Conservation (phyloP, 2,888 invertebrate species). For the Melolontha melolontha region DNA sequence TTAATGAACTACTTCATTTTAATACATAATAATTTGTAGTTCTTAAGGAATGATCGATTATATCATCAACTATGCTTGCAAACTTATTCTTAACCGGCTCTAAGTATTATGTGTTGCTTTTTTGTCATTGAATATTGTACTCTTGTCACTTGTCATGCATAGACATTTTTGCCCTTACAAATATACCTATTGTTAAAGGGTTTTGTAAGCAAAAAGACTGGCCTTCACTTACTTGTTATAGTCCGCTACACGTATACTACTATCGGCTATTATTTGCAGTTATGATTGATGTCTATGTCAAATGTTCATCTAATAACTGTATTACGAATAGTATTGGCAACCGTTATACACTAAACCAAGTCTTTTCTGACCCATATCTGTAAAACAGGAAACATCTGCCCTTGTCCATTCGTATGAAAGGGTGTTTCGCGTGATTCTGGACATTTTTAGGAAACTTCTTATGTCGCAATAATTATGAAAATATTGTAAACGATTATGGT, state of each 20-base stretch:
- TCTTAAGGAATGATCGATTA: slow-evolving; percentile 14
- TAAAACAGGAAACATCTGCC: slow-evolving; percentile 50
- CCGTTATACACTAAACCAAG: slow-evolving; percentile 16
- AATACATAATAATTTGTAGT: not conserved
- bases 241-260: not conserved
- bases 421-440: slow-evolving; percentile 14
- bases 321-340: slow-evolving; percentile 13
- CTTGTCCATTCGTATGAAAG: slow-evolving; percentile 14
- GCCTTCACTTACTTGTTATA: slow-evolving; percentile 52
- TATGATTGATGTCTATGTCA: slow-evolving; percentile 65
- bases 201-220: slow-evolving; percentile 55
- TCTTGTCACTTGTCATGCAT: slow-evolving; percentile 62
- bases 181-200: slow-evolving; percentile 63
- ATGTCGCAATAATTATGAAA: slow-evolving; percentile 22
- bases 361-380: slow-evolving; percentile 48
- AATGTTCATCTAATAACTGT: slow-evolving; percentile 50
- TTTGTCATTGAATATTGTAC: slow-evolving; percentile 43
- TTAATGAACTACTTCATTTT: no score
- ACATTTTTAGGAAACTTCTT: slow-evolving; percentile 10
- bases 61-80: slow-evolving; percentile 8
- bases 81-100: slow-evolving; percentile 15
- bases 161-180: slow-evolving; percentile 55
- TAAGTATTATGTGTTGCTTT: slow-evolving; percentile 13
- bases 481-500: slow-evolving; percentile 13
- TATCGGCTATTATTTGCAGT: slow-evolving; percentile 30